Conservation (phyloP, 1,140 invertebrate genomes). For the Dendrolimus kikuchii region DNA sequence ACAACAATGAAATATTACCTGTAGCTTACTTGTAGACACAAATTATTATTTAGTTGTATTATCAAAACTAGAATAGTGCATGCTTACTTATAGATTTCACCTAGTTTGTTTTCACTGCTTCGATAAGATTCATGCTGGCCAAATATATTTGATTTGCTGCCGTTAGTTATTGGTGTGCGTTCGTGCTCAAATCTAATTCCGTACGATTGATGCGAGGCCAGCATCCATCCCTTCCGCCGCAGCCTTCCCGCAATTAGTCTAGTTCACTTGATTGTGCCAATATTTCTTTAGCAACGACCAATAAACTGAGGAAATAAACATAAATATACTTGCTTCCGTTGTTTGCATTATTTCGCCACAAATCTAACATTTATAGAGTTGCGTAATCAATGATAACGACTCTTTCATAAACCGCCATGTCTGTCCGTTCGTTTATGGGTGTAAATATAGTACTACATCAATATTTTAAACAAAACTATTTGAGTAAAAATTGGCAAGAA, state of each 20-base stretch:
- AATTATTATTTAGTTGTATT: no score
- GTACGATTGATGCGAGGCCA: conserved; percentile 13
- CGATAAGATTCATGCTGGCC: neutral
- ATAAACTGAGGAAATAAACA: conserved; percentile 12
- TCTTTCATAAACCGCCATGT: no score
- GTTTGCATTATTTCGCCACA: neutral
- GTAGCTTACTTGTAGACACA: no score
- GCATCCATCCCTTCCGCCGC: neutral
- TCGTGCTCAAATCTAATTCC: conserved; percentile 16
- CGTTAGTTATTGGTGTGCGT: conserved; percentile 13
- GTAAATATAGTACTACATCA: no score
- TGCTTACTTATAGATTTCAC: no score
- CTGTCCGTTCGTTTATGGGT: no score
- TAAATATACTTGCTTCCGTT: neutral
- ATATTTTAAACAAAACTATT: no score
- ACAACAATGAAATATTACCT: no score
- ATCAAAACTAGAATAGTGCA: no score
- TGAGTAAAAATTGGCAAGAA: no score
- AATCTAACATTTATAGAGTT: neutral
- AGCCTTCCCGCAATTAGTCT: conserved; percentile 14
- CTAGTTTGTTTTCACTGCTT: neutral
- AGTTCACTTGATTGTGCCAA: conserved; percentile 16
- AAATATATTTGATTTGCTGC: conserved; percentile 7
- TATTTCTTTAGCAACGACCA: conserved; percentile 17
- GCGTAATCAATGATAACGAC: no score